phyloP scores from a whole-genome alignment of 2,113 vertebrate genomes.

The Sterrhoptilus dennistouni region DNA sequence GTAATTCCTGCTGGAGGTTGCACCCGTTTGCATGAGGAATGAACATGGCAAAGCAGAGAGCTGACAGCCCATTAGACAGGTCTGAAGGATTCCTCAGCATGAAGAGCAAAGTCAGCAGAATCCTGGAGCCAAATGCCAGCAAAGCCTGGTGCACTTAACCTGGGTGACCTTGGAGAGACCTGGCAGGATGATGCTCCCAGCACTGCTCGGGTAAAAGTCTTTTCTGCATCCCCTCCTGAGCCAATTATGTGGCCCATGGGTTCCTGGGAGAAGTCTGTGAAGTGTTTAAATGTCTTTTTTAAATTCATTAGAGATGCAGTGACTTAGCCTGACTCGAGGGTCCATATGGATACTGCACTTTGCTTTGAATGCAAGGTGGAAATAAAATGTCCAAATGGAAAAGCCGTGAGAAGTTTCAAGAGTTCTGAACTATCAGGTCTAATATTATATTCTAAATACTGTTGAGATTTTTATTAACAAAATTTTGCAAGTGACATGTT shows the following conservation, averaged over 20 bases:
- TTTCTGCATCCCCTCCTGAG: not conserved
- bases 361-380: not conserved
- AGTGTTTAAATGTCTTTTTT: not conserved
- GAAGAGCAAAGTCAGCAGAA: not conserved
- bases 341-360: not conserved
- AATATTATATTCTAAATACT: not conserved
- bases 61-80: not conserved
- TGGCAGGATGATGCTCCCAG: not conserved
- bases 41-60: rapidly evolving
- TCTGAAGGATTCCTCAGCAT: not conserved
- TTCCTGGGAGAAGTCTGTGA: not conserved
- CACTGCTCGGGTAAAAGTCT: not conserved
- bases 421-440: not conserved
- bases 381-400: not conserved
- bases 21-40: not conserved
- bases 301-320: not conserved
- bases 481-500: not conserved
- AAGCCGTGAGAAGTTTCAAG: not conserved
- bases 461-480: not conserved
- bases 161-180: not conserved
- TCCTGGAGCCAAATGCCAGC: not conserved
- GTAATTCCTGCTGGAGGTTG: not conserved
- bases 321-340: not conserved
- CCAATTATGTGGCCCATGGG: not conserved
- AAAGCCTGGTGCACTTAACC: not conserved